phyloP scores from a whole-genome alignment of 2,113 vertebrate species.

The Cavia aperea region DNA sequence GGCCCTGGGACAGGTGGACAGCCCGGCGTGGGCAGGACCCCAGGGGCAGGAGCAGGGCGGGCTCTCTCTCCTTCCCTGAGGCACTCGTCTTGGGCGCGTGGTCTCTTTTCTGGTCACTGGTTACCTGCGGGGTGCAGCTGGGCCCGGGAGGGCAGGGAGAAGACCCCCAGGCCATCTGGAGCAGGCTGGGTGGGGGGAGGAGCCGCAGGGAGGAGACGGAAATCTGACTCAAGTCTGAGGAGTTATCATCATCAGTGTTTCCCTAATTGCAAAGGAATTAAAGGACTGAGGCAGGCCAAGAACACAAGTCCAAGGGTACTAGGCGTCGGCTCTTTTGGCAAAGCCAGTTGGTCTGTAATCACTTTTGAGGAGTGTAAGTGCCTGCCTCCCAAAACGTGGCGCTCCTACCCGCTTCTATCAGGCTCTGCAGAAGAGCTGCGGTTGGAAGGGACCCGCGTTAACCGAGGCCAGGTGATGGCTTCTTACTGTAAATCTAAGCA shows the following conservation, averaged over 20 bases:
- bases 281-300: constrained; percentile 51
- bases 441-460: not conserved
- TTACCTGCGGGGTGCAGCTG: no score
- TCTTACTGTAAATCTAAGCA: constrained; percentile 25
- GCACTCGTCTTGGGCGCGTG: not conserved
- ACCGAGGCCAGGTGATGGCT: constrained; percentile 5
- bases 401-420: constrained; percentile 11
- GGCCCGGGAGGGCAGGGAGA: no score
- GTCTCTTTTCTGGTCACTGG: not conserved
- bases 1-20: not conserved
- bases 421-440: not conserved
- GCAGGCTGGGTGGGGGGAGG: not conserved
- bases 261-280: constrained; percentile 53
- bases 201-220: not conserved
- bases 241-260: not conserved
- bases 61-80: not conserved
- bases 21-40: not conserved
- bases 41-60: not conserved
- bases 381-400: constrained; percentile 41
- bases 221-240: not conserved
- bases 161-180: not conserved
- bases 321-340: constrained; percentile 49
- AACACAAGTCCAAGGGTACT: not conserved
- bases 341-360: constrained; percentile 48
- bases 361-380: constrained; percentile 38